Percentiles rank a stretch among this genome's conserved stretches.
These are phyloP conservation scores for Macaria liturata DNA, from an alignment of 2,888 invertebrate species.

Conservation along the genomic window DNA sequence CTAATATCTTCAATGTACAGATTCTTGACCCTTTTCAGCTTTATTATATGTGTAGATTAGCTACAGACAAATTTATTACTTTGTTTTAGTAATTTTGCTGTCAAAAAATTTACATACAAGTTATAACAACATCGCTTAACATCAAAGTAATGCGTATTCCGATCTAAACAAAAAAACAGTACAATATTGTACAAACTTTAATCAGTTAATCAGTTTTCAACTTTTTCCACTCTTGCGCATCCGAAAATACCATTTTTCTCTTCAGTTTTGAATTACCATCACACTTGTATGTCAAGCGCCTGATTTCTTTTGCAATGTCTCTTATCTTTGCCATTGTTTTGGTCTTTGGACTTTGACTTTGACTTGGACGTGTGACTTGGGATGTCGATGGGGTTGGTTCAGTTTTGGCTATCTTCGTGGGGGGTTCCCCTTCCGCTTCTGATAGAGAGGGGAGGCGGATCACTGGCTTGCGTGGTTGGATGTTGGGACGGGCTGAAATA, in stretches of 20 bases:
- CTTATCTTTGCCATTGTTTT: constrained; percentile 56
- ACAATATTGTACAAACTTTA: background rate
- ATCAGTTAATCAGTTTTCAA: constrained; percentile 49
- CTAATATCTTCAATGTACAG: too few relatives aligned
- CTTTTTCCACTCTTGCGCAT: constrained; percentile 49
- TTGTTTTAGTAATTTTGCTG: too few relatives aligned
- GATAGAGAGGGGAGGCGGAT: constrained; percentile 68
- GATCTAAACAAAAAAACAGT: background rate
- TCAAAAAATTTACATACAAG: too few relatives aligned
- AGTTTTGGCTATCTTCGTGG: constrained; percentile 44
- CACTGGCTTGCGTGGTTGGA: constrained; percentile 66
- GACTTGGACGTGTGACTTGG: too few relatives aligned
- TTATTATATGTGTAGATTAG: too few relatives aligned
- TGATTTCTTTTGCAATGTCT: constrained; percentile 62
- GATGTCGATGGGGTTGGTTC: constrained; percentile 42
- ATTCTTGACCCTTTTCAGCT: too few relatives aligned
- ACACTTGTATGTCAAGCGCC: constrained; percentile 49
- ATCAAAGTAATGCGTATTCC: too few relatives aligned
- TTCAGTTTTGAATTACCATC: constrained; percentile 57
- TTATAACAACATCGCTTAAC: too few relatives aligned
- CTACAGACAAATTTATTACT: too few relatives aligned
- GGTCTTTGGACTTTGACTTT: constrained; percentile 25
- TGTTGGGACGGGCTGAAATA: constrained; percentile 65
- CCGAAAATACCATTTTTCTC: constrained; percentile 40
- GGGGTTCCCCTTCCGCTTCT: constrained; percentile 51